Evolutionary conservation across 2,113 vertebrate genomes (phyloP), one percentile per base, ranked within the genome.

Genomic region (Cebus imitator): DNA sequence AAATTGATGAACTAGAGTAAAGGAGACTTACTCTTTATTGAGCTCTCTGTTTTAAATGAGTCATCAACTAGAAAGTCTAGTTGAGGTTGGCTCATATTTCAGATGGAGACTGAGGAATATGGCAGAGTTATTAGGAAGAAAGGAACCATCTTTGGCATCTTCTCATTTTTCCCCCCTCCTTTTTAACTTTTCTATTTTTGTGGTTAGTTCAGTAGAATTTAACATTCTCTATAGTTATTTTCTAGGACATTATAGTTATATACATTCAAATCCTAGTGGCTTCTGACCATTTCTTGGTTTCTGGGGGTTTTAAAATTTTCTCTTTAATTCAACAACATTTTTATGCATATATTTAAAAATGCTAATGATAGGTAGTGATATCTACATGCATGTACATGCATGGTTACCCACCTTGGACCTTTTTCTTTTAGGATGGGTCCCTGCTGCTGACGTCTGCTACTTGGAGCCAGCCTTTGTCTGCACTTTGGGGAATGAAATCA

Each of bases 401-500:
- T 45, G 30, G 3, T 94, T 85, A 87, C 64, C 35, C 9, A n/a
- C 37, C 6, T 96, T 72, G n/a, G 27, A n/a, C 12, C 25, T 76
- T 1, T 40, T 96, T 20, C 61, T 97, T 98, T n/a, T 72, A 99
- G 99, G 99, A 99, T 90, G 99, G 99, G 57, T 99, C 99, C 87
- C 98, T 99, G 98, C 98, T 99, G 96, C 98, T 99, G 98, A 99
- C 99, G 1, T 99, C 99, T 45, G 99, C 99, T 94, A 99, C 99
- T 0, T 99, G 99, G 99, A 99, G 99, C 98, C 99, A 99, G 94
- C 99, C 99, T 58, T 98, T 99, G 85, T 99, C 99, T 97, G 99
- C 99, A 2, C 99, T 99, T 92, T 99, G 99, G 99, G 99, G 99
- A 92, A 99, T 99, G 99, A 99, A 99, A 96, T 99, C 99, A 25